Evolutionary conservation across 2,888 invertebrate genomes (phyloP), one percentile per base, ranked within the genome.

Genomic region (Yponomeuta sedellus): DNA sequence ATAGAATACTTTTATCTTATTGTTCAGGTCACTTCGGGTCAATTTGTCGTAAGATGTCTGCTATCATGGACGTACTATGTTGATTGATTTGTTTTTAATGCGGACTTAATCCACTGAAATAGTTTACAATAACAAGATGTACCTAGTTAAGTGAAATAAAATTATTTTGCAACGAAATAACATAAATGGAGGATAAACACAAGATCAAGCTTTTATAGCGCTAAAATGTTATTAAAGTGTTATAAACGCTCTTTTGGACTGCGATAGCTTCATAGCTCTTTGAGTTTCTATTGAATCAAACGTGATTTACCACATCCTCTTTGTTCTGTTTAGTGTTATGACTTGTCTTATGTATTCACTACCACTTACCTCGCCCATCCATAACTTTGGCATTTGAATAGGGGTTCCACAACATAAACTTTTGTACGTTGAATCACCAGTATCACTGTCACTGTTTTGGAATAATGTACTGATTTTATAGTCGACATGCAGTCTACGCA

Each of bases 401-500:
- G 44, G 16, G 12, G 16, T 16, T 52, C 16, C 16, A 16, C 16
- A 12, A 12, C 16, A n/a, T n/a, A 16, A 16, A 16, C 44, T 12
- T 5, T n/a, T 16, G 4, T 2, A 16, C 16, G 44, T 16, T 16
- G 44, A 52, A 52, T 52, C 16, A 52, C 12, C 16, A 44, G 12
- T 16, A 16, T 52, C 12, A 16, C 2, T 52, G 12, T 52, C 16
- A 52, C 44, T 52, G 12, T 12, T 52, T 12, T 16, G 16, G 16
- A 52, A 52, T 12, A 52, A 16, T 52, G 16, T 12, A 52, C 3
- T 16, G 44, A 52, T 52, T 52, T 52, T 12, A 52, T 12, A 52
- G 44, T n/a, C 44, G 16, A 16, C 44, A 52, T 52, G 44, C 44
- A 44, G 44, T 52, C 44, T 52, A 52, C 5, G 44, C 76, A 75